A percentile compares a stretch with the other conserved stretches of the same genome.
Evolutionary conservation across 2,888 invertebrate genomes (phyloP).

Genomic region (Theodoxus fluviatilis): DNA sequence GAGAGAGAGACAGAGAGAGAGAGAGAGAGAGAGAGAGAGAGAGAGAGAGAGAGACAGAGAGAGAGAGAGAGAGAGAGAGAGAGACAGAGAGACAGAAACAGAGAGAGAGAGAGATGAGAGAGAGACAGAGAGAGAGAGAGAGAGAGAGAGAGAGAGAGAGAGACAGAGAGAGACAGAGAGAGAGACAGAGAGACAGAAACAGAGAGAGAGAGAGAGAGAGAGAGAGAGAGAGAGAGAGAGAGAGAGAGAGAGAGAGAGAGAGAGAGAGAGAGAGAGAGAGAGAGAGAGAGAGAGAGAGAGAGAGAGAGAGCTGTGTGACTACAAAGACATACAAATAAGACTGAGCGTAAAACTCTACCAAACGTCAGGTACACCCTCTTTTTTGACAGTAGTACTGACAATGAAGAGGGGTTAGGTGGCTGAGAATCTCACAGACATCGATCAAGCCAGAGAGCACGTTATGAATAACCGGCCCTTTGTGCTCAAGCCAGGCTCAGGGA

Average conservation of each 20-base stretch:
- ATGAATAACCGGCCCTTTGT: no score
- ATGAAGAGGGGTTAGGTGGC: no score
- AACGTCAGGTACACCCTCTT: no score
- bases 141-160: neutral
- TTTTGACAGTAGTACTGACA: no score
- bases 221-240: constrained; percentile 14
- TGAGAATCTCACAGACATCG: no score
- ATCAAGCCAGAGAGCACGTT: no score
- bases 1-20: constrained; percentile 24
- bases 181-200: neutral
- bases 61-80: neutral
- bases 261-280: constrained; percentile 23
- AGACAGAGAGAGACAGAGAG: neutral
- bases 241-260: constrained; percentile 12
- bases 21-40: constrained; percentile 19
- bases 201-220: neutral
- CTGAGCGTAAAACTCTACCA: no score
- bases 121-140: neutral
- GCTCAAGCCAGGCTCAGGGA: no score
- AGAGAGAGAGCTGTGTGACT: constrained; percentile 1
- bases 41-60: neutral
- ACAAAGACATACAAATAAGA: neutral
- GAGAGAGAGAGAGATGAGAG: neutral
- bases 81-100: neutral
- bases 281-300: constrained; percentile 23